Percentiles rank a stretch among this genome's conserved stretches.
Conservation (phyloP, 2,113 vertebrate species). For the Oostethus manadensis region DNA sequence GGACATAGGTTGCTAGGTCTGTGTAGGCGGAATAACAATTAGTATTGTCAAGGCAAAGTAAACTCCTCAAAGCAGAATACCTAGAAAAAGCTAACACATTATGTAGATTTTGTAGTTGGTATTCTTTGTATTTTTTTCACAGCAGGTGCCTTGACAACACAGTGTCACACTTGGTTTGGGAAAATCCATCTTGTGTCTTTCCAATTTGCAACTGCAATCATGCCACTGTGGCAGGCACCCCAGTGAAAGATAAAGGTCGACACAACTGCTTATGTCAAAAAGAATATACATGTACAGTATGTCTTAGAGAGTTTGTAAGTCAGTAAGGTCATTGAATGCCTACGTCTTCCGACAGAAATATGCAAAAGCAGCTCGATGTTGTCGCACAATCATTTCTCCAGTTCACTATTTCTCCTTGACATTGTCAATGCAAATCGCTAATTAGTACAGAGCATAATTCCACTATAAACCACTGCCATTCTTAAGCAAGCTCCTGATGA, state of each 20-base stretch:
- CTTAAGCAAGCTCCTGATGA: conserved; percentile 41
- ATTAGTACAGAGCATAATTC: conserved; percentile 58
- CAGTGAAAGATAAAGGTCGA: neutral
- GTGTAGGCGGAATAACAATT: no score
- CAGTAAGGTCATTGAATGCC: conserved; percentile 18
- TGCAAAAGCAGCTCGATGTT: conserved; percentile 10
- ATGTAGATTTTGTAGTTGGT: no score
- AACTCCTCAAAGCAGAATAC: no score
- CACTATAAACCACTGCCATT: conserved; percentile 35
- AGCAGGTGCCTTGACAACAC: neutral
- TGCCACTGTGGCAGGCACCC: neutral
- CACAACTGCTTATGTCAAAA: neutral
- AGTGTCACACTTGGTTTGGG: neutral
- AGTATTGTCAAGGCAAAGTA: no score
- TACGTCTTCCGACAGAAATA: conserved; percentile 14
- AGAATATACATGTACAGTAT: neutral
- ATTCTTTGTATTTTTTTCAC: no score
- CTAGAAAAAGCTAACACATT: no score
- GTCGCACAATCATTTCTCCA: conserved; percentile 34
- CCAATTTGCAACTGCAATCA: neutral
- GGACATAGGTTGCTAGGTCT: no score
- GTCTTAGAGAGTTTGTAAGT: neutral
- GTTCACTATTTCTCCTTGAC: conserved; percentile 48
- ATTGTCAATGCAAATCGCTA: conserved; percentile 43
- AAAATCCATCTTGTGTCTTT: neutral